Percentiles rank a stretch among this genome's conserved stretches.
Conservation (phyloP, 23 tunicate species). For the Aplidium turbinatum region DNA sequence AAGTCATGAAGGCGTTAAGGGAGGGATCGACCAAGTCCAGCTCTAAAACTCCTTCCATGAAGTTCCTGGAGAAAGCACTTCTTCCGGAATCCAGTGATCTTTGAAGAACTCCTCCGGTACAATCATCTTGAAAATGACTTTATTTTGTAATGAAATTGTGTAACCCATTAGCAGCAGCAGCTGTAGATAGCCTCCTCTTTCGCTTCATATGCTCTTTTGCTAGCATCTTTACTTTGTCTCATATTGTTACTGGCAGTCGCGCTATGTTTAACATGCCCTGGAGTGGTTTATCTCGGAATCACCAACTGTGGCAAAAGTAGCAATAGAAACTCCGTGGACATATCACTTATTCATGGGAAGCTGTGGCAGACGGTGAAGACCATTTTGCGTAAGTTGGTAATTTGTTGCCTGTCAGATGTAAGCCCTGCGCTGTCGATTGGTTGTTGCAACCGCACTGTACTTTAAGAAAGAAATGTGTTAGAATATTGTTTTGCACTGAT, state of each 20-base stretch:
- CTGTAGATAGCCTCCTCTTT: too few species aligned
- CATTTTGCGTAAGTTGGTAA: background rate
- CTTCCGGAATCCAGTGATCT: constrained; percentile 78
- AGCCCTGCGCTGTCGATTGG: too few species aligned
- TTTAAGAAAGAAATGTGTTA: too few species aligned
- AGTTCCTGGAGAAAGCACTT: constrained; percentile 52
- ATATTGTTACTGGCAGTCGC: background rate
- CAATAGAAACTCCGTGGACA: too few species aligned
- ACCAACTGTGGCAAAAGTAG: too few species aligned
- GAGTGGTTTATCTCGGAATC: too few species aligned
- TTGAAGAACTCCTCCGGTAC: background rate
- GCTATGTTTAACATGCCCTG: background rate
- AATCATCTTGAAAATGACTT: background rate
- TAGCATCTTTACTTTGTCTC: background rate
- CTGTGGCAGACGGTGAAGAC: too few species aligned
- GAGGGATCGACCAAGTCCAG: constrained; percentile 42
- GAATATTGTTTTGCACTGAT: too few species aligned
- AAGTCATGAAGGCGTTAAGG: constrained; percentile 82
- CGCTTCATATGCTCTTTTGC: background rate
- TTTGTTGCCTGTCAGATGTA: too few species aligned
- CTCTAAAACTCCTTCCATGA: constrained; percentile 72
- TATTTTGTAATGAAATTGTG: too few species aligned
- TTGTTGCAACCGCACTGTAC: background rate
- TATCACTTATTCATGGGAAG: too few species aligned
- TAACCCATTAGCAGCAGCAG: too few species aligned